These are phyloP conservation scores for Dynastes maya DNA, from an alignment of 2,888 invertebrate species.

Conservation along the genomic window DNA sequence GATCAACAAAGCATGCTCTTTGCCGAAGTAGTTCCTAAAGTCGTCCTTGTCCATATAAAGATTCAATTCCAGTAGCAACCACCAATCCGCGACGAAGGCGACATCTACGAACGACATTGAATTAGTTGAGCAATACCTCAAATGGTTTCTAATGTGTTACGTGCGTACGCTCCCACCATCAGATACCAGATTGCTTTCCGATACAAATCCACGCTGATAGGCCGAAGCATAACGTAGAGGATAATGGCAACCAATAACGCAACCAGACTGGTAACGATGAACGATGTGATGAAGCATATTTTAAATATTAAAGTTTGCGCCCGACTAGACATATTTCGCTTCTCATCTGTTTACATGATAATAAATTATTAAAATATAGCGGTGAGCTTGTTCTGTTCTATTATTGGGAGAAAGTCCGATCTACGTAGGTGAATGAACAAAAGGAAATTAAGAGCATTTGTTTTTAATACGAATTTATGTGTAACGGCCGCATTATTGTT, in stretches of 20 bases:
- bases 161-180: constrained; percentile 86
- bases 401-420: not conserved
- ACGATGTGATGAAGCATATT: constrained; percentile 19
- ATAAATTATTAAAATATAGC: too few relatives aligned
- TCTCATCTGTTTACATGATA: not conserved
- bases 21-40: constrained; percentile 82
- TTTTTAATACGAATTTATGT: not conserved
- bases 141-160: constrained; percentile 80
- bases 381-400: too few relatives aligned
- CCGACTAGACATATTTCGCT: not conserved
- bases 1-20: constrained; percentile 86
- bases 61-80: constrained; percentile 81
- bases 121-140: constrained; percentile 8
- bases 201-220: constrained; percentile 71
- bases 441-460: not conserved
- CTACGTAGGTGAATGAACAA: not conserved
- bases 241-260: not conserved
- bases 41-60: constrained; percentile 84
- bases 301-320: not conserved
- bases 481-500: too few relatives aligned
- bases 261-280: not conserved
- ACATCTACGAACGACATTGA: constrained; percentile 50
- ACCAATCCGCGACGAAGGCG: constrained; percentile 88
- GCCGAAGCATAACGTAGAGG: constrained; percentile 49
- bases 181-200: constrained; percentile 88